Conservation (phyloP, 2,113 vertebrate genomes). For the Hepsetus odoe region DNA sequence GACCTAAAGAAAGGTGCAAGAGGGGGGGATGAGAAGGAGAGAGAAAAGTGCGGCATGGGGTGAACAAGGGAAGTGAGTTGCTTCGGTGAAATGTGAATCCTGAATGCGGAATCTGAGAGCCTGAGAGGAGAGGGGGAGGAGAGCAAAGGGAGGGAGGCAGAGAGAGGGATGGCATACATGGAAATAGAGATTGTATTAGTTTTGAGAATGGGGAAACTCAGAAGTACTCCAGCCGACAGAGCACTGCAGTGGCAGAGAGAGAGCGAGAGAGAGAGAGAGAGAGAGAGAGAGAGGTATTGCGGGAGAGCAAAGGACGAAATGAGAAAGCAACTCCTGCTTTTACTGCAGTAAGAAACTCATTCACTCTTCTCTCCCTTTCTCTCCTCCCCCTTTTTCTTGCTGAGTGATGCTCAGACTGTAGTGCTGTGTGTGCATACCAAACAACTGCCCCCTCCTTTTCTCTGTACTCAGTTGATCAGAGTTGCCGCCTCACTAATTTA, state of each 20-base stretch:
- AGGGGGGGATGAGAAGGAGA: conserved; percentile 26
- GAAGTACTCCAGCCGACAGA: conserved; percentile 4
- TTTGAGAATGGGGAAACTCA: conserved; percentile 38
- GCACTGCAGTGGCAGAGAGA: conserved; percentile 38
- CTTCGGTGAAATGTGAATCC: conserved; percentile 73
- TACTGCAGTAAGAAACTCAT: conserved; percentile 76
- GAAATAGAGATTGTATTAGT: conserved; percentile 32
- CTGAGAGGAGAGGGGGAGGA: conserved; percentile 44
- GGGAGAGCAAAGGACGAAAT: conserved; percentile 30
- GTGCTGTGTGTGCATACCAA: conserved; percentile 36
- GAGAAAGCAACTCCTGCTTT: conserved; percentile 58
- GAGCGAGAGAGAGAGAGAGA: not conserved
- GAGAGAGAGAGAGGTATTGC: conserved; percentile 36
- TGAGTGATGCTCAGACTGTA: too few species aligned
- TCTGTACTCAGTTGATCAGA: conserved; percentile 24
- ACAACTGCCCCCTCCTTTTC: conserved; percentile 11
- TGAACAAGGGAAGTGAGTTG: conserved; percentile 62
- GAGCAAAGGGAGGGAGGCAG: conserved; percentile 37
- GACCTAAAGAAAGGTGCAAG: conserved; percentile 9
- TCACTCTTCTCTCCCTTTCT: conserved; percentile 54
- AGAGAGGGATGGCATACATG: conserved; percentile 42
- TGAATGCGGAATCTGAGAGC: conserved; percentile 71
- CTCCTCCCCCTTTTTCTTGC: not conserved
- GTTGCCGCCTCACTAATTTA: conserved; percentile 4
- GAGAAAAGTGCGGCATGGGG: conserved; percentile 31